These are phyloP conservation scores for Hydropotes inermis DNA, from an alignment of 2,113 vertebrate genomes.

Conservation along the genomic window DNA sequence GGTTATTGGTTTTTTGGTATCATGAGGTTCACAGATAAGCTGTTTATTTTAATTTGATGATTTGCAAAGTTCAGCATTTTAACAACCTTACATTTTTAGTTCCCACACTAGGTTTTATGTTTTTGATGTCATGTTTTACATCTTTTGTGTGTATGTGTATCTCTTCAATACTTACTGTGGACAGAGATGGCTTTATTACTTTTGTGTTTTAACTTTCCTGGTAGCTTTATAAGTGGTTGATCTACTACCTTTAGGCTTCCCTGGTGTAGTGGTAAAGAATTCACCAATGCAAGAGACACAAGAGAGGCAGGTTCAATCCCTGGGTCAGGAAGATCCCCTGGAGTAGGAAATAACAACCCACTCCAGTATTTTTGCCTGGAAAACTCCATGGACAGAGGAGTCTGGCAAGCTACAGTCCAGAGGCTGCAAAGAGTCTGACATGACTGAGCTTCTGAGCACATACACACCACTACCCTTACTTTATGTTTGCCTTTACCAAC, in stretches of 20 bases:
- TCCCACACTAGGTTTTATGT: not conserved
- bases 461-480: not conserved
- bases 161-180: not conserved
- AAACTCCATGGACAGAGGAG: not conserved
- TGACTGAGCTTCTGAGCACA: not conserved
- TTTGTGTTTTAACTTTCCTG: not conserved
- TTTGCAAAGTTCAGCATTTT: not conserved
- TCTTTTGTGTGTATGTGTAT: not conserved
- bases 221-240: not conserved
- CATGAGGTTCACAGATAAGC: not conserved
- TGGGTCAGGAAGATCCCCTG: not conserved
- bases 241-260: not conserved
- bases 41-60: not conserved
- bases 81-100: not conserved
- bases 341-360: not conserved
- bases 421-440: not conserved
- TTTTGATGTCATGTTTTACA: not conserved
- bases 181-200: not conserved
- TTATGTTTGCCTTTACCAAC: not conserved
- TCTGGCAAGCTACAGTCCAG: not conserved
- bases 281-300: not conserved
- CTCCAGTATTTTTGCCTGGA: not conserved
- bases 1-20: not conserved
- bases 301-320: not conserved
- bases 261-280: not conserved